phyloP scores from a whole-genome alignment of 37 sponge, comb jelly and placozoan species.

The Theonella swinhoei region DNA sequence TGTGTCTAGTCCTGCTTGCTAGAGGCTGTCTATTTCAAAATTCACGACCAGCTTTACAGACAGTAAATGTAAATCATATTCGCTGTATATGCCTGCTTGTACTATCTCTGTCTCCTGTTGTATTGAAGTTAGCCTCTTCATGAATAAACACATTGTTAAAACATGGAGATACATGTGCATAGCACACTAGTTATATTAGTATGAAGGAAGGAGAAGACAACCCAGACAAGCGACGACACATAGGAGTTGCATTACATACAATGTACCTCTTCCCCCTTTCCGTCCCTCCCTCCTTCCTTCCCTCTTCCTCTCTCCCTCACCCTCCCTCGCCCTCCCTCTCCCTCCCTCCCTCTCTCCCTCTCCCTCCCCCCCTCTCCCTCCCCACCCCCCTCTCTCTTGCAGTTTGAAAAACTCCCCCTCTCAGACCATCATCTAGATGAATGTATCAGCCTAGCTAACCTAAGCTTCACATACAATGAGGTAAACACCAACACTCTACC shows the following conservation, averaged over 20 bases:
- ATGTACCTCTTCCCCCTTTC: background rate
- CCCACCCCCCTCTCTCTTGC: constrained; percentile 11
- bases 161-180: too few relatives aligned
- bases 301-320: constrained; percentile 11
- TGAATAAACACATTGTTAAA: too few relatives aligned
- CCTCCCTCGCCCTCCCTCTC: constrained; percentile 8
- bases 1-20: too few relatives aligned
- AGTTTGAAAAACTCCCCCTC: background rate
- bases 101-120: too few relatives aligned
- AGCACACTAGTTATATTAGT: too few relatives aligned
- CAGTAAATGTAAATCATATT: too few relatives aligned
- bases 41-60: too few relatives aligned
- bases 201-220: too few relatives aligned
- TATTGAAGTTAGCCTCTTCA: too few relatives aligned
- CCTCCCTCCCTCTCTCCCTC: constrained; percentile 17
- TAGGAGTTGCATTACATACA: background rate
- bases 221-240: too few relatives aligned
- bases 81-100: too few relatives aligned
- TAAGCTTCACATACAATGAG: background rate
- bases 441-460: background rate
- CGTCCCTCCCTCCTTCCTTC: background rate
- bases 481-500: background rate
- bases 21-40: too few relatives aligned
- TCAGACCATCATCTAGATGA: constrained; percentile 1
- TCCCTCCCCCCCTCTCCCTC: constrained; percentile 33